Conservation (phyloP, 92 coral and sea anemone species). For the Actinernus sp. region DNA sequence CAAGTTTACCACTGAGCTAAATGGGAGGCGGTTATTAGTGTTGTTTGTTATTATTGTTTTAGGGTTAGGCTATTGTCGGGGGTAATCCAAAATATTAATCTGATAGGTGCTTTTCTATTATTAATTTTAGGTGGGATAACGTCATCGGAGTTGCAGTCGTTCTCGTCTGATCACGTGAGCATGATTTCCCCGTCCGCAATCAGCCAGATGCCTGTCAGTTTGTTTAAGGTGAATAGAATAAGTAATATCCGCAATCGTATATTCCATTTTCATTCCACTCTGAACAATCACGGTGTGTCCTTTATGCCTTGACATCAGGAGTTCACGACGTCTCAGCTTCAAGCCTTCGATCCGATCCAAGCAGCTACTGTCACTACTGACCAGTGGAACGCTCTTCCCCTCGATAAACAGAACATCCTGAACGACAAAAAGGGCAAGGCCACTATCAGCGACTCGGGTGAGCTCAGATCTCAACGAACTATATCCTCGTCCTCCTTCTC, state of each 20-base stretch:
- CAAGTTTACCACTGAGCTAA: no score
- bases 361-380: conserved; percentile 57
- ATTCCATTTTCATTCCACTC: no score
- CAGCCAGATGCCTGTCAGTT: conserved; percentile 38
- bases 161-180: conserved; percentile 33
- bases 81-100: no score
- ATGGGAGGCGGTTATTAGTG: no score
- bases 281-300: no score
- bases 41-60: no score
- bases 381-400: conserved; percentile 52
- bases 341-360: conserved; percentile 61
- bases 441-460: conserved; percentile 4
- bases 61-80: no score
- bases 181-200: conserved; percentile 38
- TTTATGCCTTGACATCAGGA: no score
- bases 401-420: conserved; percentile 39
- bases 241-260: no score
- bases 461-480: no score
- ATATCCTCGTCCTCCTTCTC: no score
- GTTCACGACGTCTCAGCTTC: conserved; percentile 63
- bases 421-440: conserved; percentile 21
- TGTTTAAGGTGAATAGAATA: conserved; percentile 46
- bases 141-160: conserved; percentile 38
- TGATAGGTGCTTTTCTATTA: no score
- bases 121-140: conserved; percentile 64